Base-by-base conservation (phyloP, 2,113 vertebrate species). In the Lasiurus borealis region DNA sequence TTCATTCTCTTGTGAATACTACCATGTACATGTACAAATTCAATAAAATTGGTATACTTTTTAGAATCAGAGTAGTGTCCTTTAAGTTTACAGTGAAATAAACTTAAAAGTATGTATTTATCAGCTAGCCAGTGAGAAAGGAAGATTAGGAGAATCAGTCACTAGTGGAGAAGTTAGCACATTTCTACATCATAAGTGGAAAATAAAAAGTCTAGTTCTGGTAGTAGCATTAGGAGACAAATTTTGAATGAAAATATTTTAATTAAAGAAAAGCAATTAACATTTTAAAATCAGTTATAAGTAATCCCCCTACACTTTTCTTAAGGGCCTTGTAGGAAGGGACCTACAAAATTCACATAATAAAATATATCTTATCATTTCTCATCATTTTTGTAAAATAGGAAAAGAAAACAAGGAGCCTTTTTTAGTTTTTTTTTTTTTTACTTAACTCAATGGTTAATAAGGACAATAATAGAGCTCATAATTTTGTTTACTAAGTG, bases 31-130 rank as follows among this genome's bases (percentile, higher is more conserved):
- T 57, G 21, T 36, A 36, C n/a, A 36, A 57, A 81, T 15, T 59
- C 52, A 59, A 23, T 59, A 81, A 25, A 81, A 40, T 57, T 36
- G 23, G 23, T 27, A 81, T 81, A 54, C 23, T 59, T 59, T 50
- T 40, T 40, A 40, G 40, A 40, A 40, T 40, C 48, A 54, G 21
- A 93, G 23, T 34, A 18, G 6, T 64, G 18, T 72, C 6, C 25
- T 54, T 71, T 54, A 62, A 71, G 34, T 46, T 83, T 78, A n/a
- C 50, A 62, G 76, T 83, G 95, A 27, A 93, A 91, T 34, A 54
- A 91, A 94, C 40, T 40, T 40, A 40, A 40, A 40, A 10, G 8
- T 66, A n/a, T 40, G 11, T 27, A n/a, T 84, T 91, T 80, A 75
- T 76, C 40, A 54, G n/a, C 68, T 44, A 13, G 6, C 3, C 12